A percentile compares a stretch with the other conserved stretches of the same genome.
Conservation (phyloP, 2,113 vertebrate genomes). For the Acinonyx jubatus region DNA sequence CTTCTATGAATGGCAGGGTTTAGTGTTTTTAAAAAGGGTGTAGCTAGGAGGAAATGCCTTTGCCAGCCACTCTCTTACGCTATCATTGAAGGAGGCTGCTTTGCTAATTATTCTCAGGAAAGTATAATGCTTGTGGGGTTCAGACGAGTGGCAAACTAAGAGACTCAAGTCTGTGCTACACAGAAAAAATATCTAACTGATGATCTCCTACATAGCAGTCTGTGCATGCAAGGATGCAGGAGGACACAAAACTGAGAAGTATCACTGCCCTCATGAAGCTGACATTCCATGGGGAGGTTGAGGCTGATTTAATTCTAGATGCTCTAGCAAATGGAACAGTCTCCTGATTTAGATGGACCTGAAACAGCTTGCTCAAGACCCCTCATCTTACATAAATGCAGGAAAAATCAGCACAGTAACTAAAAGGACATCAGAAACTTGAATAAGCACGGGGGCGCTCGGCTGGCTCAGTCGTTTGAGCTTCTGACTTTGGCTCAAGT, state of each 20-base stretch:
- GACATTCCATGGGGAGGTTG: neutral
- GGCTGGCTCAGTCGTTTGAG: no score
- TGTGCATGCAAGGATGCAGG: fast-evolving
- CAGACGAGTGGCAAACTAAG: neutral
- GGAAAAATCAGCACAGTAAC: neutral
- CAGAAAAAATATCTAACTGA: neutral
- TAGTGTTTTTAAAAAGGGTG: neutral
- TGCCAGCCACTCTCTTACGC: neutral
- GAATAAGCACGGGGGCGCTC: neutral
- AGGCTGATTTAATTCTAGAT: neutral
- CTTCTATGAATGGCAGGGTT: neutral
- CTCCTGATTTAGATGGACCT: neutral
- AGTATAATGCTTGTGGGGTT: neutral
- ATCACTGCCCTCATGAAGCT: neutral
- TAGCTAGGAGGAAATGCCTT: neutral
- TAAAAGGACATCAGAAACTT: neutral
- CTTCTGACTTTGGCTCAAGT: no score
- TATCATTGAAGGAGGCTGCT: neutral
- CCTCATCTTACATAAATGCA: neutral
- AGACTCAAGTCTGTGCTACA: neutral
- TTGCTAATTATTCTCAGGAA: conserved; percentile 42
- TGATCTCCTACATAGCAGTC: neutral
- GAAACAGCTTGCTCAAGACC: neutral
- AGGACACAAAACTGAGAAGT: neutral
- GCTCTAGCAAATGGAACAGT: neutral